phyloP scores from a whole-genome alignment of 92 coral and sea anemone species.

The Micromussa lordhowensis region DNA sequence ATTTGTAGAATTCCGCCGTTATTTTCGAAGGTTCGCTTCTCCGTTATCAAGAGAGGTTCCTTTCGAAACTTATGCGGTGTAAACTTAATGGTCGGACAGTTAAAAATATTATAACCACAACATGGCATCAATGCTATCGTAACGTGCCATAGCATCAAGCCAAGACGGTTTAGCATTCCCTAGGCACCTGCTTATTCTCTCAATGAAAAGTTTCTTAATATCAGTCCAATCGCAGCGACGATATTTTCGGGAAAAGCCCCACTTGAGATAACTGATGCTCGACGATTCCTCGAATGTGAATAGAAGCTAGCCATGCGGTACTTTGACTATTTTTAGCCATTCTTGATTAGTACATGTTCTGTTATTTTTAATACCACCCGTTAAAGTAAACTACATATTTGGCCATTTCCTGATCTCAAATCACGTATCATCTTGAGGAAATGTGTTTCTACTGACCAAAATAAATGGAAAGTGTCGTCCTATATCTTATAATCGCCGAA shows the following conservation, averaged over 20 bases:
- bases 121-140: not conserved
- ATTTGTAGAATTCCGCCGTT: not conserved
- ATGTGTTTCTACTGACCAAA: not conserved
- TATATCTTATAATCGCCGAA: constrained; percentile 1
- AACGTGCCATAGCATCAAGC: not conserved
- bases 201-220: not conserved
- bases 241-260: not conserved
- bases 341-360: not conserved
- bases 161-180: not conserved
- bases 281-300: constrained; percentile 4
- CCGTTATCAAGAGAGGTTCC: not conserved
- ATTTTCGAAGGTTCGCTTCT: not conserved
- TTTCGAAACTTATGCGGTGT: not conserved
- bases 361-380: not conserved
- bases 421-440: not conserved
- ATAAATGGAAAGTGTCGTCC: not conserved
- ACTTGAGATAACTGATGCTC: not conserved
- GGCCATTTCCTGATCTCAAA: not conserved
- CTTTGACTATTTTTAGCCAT: constrained; percentile 2
- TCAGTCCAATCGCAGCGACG: not conserved
- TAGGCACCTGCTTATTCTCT: not conserved
- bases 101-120: not conserved
- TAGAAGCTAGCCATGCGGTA: not conserved
- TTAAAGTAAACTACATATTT: not conserved
- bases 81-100: not conserved